Evolutionary conservation across 37 sponge, comb jelly and placozoan genomes (phyloP).

Genomic region (Mnemiopsis leidyi): DNA sequence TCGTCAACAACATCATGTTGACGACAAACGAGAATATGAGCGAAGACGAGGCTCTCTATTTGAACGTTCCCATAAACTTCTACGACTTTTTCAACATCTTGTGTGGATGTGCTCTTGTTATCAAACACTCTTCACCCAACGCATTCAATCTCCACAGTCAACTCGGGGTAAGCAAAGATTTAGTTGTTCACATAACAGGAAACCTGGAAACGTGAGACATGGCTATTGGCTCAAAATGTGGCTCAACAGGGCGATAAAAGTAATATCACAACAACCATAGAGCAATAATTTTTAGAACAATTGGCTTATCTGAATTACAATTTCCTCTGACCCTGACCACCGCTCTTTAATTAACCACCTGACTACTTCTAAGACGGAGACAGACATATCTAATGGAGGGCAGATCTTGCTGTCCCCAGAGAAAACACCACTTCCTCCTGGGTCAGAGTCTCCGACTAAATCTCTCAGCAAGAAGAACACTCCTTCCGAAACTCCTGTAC

Average conservation of each 20-base stretch:
- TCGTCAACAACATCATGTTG: background rate
- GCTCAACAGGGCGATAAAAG: too few relatives aligned
- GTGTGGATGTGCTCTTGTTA: conserved; percentile 25
- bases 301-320: too few relatives aligned
- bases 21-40: background rate
- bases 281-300: too few relatives aligned
- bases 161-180: background rate
- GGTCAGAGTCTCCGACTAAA: conserved; percentile 30
- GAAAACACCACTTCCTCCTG: conserved; percentile 12
- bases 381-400: conserved; percentile 9
- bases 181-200: too few relatives aligned
- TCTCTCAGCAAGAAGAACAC: conserved; percentile 47
- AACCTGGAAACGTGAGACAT: too few relatives aligned
- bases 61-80: conserved; percentile 27
- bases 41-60: background rate
- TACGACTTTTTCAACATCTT: conserved; percentile 34
- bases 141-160: background rate
- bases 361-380: conserved; percentile 11
- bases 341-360: too few relatives aligned
- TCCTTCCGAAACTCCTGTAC: conserved; percentile 9
- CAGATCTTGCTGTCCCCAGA: background rate
- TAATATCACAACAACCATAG: too few relatives aligned
- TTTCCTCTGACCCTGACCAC: too few relatives aligned
- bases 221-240: too few relatives aligned
- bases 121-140: background rate